Conservation (phyloP, 1,140 invertebrate genomes). For the Acromyrmex charruanus region DNA sequence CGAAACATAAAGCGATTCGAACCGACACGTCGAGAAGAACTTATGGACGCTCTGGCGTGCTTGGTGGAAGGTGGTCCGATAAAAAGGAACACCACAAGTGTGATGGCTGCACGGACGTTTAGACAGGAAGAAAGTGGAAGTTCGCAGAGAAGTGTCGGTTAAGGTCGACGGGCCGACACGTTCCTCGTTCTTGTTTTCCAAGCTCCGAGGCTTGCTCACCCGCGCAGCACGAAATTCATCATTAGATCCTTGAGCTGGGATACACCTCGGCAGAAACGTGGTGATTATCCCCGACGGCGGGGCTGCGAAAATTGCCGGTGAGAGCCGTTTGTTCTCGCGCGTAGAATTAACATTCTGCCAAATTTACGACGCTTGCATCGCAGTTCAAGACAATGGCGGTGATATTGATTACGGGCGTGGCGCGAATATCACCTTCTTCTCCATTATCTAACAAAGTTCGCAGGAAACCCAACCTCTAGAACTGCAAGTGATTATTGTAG, state of each 20-base stretch:
- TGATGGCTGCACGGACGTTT: conserved; percentile 52
- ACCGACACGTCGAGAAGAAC: conserved; percentile 45
- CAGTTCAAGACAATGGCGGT: conserved; percentile 70
- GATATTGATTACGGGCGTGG: conserved; percentile 71
- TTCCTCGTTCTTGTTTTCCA: conserved; percentile 63
- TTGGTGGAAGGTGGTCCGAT: conserved; percentile 35
- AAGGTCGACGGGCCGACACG: conserved; percentile 70
- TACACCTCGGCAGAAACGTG: conserved; percentile 58
- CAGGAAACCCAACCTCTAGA: background rate
- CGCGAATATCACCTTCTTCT: conserved; percentile 33
- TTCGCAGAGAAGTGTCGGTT: conserved; percentile 68
- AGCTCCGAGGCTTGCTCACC: conserved; percentile 17
- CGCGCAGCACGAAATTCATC: conserved; percentile 64
- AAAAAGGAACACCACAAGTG: conserved; percentile 51
- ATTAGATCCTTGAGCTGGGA: conserved; percentile 52
- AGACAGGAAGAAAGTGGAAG: conserved; percentile 66
- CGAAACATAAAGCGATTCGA: conserved; percentile 30
- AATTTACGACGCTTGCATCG: conserved; percentile 73
- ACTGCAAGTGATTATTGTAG: conserved; percentile 1
- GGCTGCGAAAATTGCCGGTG: conserved; percentile 71
- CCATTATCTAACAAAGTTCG: conserved; percentile 27
- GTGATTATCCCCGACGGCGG: conserved; percentile 71
- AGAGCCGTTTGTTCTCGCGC: conserved; percentile 24
- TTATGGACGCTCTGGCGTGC: conserved; percentile 25
- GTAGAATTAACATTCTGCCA: conserved; percentile 73